Conservation (phyloP, 2,113 vertebrate genomes). For the Meleagris gallopavo region DNA sequence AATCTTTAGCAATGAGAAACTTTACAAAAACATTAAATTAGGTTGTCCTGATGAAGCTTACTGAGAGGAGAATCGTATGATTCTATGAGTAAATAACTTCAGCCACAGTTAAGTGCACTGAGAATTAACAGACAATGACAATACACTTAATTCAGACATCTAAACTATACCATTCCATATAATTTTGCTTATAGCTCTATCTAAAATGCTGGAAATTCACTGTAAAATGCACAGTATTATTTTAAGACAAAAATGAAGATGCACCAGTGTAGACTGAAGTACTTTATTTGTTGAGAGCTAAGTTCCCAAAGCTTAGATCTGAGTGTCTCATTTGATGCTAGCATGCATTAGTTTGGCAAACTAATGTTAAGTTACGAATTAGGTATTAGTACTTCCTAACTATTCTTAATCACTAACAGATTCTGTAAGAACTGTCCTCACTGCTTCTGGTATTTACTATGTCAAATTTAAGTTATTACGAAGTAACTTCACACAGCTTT, state of each 20-base stretch:
- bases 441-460: not conserved
- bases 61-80: not conserved
- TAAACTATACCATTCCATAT: not conserved
- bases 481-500: not conserved
- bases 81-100: not conserved
- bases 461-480: not conserved
- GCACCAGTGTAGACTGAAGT: not conserved
- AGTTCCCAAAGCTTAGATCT: not conserved
- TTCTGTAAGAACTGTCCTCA: not conserved
- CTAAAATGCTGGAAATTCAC: not conserved
- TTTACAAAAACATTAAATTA: not conserved
- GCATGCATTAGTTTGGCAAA: not conserved
- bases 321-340: not conserved
- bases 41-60: not conserved
- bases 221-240: not conserved
- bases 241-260: not conserved
- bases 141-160: not conserved
- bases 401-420: not conserved
- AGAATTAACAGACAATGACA: not conserved
- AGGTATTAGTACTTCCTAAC: not conserved
- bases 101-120: not conserved
- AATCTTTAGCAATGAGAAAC: not conserved
- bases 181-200: fast-evolving
- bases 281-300: not conserved
- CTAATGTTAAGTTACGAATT: not conserved